Evolutionary conservation across 2,113 vertebrate species (phyloP).

Genomic region (Microcebus griseorufus): DNA sequence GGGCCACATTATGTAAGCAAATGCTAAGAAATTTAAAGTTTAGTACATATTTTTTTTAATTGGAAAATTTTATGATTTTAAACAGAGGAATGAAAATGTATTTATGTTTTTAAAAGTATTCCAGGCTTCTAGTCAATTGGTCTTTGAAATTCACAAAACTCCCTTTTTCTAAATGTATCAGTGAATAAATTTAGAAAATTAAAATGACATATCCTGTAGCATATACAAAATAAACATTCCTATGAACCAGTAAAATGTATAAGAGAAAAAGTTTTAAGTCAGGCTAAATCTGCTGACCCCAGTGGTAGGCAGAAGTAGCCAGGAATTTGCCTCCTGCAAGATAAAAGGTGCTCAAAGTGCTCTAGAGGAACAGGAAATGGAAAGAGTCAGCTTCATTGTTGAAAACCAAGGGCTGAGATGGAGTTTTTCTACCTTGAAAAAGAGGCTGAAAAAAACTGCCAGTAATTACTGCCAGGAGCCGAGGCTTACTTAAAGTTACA

Average conservation of each 20-base stretch:
- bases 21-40: not conserved
- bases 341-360: not conserved
- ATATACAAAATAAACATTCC: conserved; percentile 9
- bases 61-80: conserved; percentile 14
- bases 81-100: conserved; percentile 8
- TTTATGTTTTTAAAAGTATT: conserved; percentile 8
- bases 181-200: not conserved
- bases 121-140: not conserved
- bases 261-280: not conserved
- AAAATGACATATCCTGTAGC: not conserved
- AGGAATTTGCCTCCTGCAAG: not conserved
- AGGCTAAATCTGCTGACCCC: not conserved
- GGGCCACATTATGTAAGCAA: not conserved
- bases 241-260: not conserved
- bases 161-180: not conserved
- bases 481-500: not conserved
- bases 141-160: conserved; percentile 12
- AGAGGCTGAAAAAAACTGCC: not conserved
- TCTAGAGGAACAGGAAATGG: not conserved
- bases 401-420: not conserved
- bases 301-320: not conserved
- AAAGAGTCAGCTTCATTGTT: not conserved
- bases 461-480: not conserved
- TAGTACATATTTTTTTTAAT: not conserved
- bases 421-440: not conserved